Evolutionary conservation across 1,140 invertebrate genomes (phyloP).

Genomic region (Megalopta genalis): DNA sequence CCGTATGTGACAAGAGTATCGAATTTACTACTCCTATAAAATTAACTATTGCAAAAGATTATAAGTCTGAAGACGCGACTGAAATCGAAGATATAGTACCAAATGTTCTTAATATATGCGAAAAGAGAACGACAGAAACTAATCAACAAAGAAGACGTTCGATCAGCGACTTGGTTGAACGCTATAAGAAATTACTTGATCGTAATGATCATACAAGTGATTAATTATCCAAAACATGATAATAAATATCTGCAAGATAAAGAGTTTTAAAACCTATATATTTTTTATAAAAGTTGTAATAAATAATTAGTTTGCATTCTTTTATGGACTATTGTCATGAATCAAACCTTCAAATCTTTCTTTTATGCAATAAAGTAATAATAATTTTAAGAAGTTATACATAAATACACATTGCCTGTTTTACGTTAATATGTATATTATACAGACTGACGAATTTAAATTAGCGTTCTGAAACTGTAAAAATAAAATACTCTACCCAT

Average conservation of each 20-base stretch:
- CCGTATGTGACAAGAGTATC: constrained; percentile 29
- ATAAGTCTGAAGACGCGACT: constrained; percentile 6
- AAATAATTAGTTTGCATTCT: not conserved
- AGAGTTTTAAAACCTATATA: not conserved
- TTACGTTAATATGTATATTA: no score
- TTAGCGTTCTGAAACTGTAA: no score
- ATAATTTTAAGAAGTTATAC: no score
- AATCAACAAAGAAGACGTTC: constrained; percentile 6
- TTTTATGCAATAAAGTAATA: no score
- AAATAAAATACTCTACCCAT: no score
- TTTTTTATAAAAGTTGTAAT: not conserved
- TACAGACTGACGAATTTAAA: no score
- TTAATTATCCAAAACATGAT: not conserved
- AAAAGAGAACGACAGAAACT: constrained; percentile 22
- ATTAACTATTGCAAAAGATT: constrained; percentile 17
- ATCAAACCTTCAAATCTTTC: no score
- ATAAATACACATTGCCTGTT: no score
- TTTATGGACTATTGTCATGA: no score
- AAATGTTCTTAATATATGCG: constrained; percentile 17
- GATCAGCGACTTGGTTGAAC: constrained; percentile 70
- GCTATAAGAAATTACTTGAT: constrained; percentile 69
- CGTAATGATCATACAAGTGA: constrained; percentile 15
- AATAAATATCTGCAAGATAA: constrained; percentile 27
- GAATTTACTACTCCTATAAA: constrained; percentile 38
- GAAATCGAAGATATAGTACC: constrained; percentile 19